These are phyloP conservation scores for Xestia rhomboidea DNA, from an alignment of 2,888 invertebrate species.

Conservation along the genomic window DNA sequence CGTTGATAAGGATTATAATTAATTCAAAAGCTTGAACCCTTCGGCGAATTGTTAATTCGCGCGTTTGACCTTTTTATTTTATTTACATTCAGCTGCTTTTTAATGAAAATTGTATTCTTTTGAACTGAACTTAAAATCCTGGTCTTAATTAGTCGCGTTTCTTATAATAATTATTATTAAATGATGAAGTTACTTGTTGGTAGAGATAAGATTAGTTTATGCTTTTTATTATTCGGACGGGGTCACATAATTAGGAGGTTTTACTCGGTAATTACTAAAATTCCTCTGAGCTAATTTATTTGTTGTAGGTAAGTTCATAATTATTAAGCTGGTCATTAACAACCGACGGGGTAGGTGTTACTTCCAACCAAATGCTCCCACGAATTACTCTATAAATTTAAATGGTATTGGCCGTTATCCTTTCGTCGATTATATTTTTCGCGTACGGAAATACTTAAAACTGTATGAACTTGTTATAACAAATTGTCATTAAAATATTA, in stretches of 20 bases:
- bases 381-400: conserved; percentile 34
- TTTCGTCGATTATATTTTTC: background rate
- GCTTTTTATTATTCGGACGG: background rate
- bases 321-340: conserved; percentile 28
- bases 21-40: conserved; percentile 73
- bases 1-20: conserved; percentile 71
- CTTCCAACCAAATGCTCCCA: conserved; percentile 22
- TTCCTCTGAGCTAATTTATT: conserved; percentile 22
- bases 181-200: background rate
- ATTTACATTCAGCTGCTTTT: conserved; percentile 64
- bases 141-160: conserved; percentile 40
- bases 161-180: conserved; percentile 2
- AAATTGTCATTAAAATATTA: background rate
- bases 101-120: conserved; percentile 58
- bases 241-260: background rate
- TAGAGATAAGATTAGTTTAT: background rate
- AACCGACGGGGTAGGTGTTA: conserved; percentile 28
- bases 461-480: background rate
- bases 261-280: background rate
- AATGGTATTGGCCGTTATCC: conserved; percentile 12
- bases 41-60: conserved; percentile 70
- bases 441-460: background rate
- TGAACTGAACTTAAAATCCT: conserved; percentile 41
- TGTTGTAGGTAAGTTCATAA: conserved; percentile 13
- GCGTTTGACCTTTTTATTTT: conserved; percentile 71